Percentiles rank a stretch among this genome's conserved stretches.
Evolutionary conservation across 2,113 vertebrate species (phyloP).

Genomic region (Platichthys flesus): DNA sequence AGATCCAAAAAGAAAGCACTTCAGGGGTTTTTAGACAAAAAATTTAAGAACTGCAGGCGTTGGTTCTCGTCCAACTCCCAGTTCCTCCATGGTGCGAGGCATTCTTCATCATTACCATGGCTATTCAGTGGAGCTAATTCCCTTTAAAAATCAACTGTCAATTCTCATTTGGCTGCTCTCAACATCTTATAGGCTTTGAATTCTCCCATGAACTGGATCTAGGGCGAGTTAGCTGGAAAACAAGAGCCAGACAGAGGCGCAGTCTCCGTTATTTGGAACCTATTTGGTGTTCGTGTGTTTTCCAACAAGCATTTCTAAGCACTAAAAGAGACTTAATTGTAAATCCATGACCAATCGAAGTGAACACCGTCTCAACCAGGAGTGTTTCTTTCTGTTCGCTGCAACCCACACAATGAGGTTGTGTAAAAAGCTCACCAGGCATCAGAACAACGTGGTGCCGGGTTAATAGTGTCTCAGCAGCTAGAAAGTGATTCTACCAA

Average conservation of each 20-base stretch:
- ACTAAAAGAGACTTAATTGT: slow-evolving; percentile 78
- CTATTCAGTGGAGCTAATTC: slow-evolving; percentile 68
- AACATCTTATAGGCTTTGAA: slow-evolving; percentile 63
- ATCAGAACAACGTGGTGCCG: neutral
- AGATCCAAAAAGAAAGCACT: slow-evolving; percentile 47
- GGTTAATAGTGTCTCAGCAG: neutral
- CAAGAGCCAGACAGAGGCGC: slow-evolving; percentile 34
- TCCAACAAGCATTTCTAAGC: slow-evolving; percentile 31
- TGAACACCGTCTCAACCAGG: slow-evolving; percentile 67
- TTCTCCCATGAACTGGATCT: slow-evolving; percentile 70
- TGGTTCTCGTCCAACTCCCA: slow-evolving; percentile 72
- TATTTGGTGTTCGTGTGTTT: slow-evolving; percentile 40
- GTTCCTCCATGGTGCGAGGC: slow-evolving; percentile 66
- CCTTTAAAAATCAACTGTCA: slow-evolving; percentile 77
- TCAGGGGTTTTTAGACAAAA: slow-evolving; percentile 59
- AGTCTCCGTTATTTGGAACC: slow-evolving; percentile 32
- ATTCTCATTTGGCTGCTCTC: slow-evolving; percentile 72
- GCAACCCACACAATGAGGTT: slow-evolving; percentile 36
- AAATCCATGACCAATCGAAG: slow-evolving; percentile 75
- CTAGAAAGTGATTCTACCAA: neutral
- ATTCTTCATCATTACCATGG: slow-evolving; percentile 77
- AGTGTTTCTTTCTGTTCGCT: slow-evolving; percentile 22
- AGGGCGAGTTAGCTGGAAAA: slow-evolving; percentile 52
- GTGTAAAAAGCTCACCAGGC: slow-evolving; percentile 27
- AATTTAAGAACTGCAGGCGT: slow-evolving; percentile 56